A percentile compares a stretch with the other conserved stretches of the same genome.
These are phyloP conservation scores for Rhinogobius similis DNA, from an alignment of 2,113 vertebrate genomes.

Conservation along the genomic window DNA sequence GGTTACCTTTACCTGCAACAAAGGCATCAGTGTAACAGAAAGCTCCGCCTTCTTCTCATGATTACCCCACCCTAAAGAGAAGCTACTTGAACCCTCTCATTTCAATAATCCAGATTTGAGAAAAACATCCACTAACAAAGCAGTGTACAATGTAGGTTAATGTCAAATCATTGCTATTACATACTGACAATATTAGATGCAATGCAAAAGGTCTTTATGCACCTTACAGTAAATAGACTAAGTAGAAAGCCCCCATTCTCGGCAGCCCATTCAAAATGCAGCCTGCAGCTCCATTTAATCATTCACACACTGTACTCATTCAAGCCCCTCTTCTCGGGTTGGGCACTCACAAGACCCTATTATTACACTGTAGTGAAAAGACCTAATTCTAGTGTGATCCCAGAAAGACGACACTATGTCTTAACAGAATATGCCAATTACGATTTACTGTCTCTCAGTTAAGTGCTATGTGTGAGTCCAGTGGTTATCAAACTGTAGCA, in stretches of 20 bases:
- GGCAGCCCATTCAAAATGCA: slow-evolving; percentile 54
- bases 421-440: slow-evolving; percentile 52
- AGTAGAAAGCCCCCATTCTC: slow-evolving; percentile 71
- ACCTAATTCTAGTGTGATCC: slow-evolving; percentile 50
- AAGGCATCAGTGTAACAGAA: slow-evolving; percentile 63
- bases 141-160: background rate
- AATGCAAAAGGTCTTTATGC: background rate
- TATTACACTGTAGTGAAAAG: slow-evolving; percentile 64
- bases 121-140: slow-evolving; percentile 2
- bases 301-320: slow-evolving; percentile 53
- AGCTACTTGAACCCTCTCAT: slow-evolving; percentile 45
- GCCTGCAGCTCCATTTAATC: slow-evolving; percentile 58
- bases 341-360: slow-evolving; percentile 63
- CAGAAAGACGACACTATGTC: slow-evolving; percentile 62
- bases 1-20: slow-evolving; percentile 65
- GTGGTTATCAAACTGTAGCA: background rate
- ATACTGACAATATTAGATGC: slow-evolving; percentile 30
- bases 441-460: slow-evolving; percentile 34
- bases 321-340: slow-evolving; percentile 60
- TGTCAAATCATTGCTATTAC: background rate
- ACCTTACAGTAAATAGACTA: slow-evolving; percentile 55
- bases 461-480: background rate
- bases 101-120: slow-evolving; percentile 8
- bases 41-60: slow-evolving; percentile 39
- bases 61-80: slow-evolving; percentile 37